Conservation (phyloP, 2,113 vertebrate species). For the Sapajus apella region DNA sequence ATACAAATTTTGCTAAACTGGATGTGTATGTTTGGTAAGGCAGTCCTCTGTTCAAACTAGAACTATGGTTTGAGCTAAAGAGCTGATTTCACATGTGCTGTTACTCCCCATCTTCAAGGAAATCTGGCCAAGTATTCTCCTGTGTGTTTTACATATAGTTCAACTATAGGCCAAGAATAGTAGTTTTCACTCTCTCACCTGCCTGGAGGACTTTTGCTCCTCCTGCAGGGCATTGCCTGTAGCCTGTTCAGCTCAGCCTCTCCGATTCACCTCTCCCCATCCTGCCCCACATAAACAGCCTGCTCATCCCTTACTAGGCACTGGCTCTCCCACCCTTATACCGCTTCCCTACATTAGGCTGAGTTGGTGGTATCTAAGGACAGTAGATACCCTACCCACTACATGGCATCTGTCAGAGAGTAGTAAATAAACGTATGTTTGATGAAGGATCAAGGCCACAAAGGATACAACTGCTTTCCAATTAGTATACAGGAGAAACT, state of each 20-base stretch:
- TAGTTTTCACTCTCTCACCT: background rate
- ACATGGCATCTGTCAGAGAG: background rate
- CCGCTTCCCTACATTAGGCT: background rate
- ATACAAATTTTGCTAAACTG: background rate
- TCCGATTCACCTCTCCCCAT: background rate
- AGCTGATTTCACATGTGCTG: background rate
- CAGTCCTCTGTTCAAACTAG: background rate
- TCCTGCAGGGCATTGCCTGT: background rate
- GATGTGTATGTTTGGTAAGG: background rate
- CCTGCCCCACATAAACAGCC: no score
- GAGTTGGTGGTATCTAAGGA: background rate
- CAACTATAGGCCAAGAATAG: background rate
- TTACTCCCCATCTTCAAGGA: background rate
- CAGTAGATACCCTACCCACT: background rate
- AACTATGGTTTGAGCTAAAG: background rate
- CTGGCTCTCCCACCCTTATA: background rate
- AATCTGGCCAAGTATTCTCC: background rate
- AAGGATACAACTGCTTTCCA: background rate
- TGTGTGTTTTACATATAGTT: background rate
- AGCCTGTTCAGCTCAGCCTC: background rate
- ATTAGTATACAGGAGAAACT: background rate
- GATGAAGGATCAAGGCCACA: constrained; percentile 1
- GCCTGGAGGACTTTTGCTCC: background rate
- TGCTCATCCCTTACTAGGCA: no score
- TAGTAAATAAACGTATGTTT: background rate